Percentiles rank a stretch among this genome's conserved stretches.
phyloP scores from a whole-genome alignment of 92 coral and sea anemone genomes.

The Epizoanthus stellaris region DNA sequence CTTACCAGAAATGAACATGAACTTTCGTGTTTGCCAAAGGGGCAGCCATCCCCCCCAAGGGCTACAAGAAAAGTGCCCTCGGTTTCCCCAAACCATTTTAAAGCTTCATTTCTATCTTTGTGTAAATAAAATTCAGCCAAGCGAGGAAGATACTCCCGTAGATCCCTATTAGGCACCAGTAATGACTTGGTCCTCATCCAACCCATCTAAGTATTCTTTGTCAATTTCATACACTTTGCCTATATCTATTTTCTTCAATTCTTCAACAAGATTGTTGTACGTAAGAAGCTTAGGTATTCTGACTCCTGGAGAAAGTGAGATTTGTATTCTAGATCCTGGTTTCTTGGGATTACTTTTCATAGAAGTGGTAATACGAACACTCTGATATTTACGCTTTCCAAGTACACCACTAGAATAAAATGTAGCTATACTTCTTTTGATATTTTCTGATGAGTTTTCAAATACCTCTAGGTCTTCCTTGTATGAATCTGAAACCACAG shows the following conservation, averaged over 20 bases:
- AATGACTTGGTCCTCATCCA: constrained; percentile 32
- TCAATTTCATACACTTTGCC: constrained; percentile 56
- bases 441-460: constrained; percentile 63
- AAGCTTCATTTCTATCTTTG: no score
- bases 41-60: no score
- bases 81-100: no score
- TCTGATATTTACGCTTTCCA: constrained; percentile 70
- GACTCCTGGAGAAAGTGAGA: constrained; percentile 57
- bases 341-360: constrained; percentile 45
- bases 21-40: no score
- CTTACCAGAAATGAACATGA: no score
- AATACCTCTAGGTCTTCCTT: constrained; percentile 52
- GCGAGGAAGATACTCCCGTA: no score
- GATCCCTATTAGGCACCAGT: no score
- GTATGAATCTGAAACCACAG: constrained; percentile 48
- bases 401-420: constrained; percentile 69
- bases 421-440: constrained; percentile 45
- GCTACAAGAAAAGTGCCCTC: no score
- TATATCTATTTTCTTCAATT: constrained; percentile 60
- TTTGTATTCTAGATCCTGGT: constrained; percentile 45
- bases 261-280: constrained; percentile 53
- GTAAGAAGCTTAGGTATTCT: constrained; percentile 66
- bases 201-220: constrained; percentile 36
- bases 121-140: no score
- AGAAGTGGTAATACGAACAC: constrained; percentile 58